Evolutionary conservation across 1,140 invertebrate genomes (phyloP), one percentile per base, ranked within the genome.

Genomic region (Myzus persicae): DNA sequence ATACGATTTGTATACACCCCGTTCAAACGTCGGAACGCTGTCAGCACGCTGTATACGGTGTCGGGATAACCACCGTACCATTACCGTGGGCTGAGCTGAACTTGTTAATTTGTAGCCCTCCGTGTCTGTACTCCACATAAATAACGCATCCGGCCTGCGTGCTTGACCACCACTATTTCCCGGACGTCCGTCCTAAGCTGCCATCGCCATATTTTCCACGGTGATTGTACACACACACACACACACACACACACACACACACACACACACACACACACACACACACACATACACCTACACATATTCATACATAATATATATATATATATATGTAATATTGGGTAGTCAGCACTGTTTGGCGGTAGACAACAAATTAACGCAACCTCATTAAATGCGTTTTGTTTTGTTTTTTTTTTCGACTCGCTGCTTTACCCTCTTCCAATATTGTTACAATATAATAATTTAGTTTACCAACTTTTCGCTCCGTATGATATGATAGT

Each of bases 61-160:
- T 1, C 4, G 31, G 18, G 14, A 4, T 20, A 5, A n/a, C 59
- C 82, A 31, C 40, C 8, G 22, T 42, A 85, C 22, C 82, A 42
- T 26, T 42, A 44, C 42, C 24, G 26, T 44, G 31, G 31, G 26
- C 31, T 0, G 31, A n/a, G 14, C 14, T n/a, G 59, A 5, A 76
- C 59, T 67, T 81, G 42, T 81, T 91, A 91, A 91, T 91, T 91
- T 81, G 38, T 36, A 81, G n/a, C 89, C 4, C 44, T 1, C 14
- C 9, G 11, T 44, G 40, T n/a, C 42, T 18, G 14, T 44, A 5
- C 26, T n/a, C n/a, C 18, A 7, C 67, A 91, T 91, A 91, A 91
- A 91, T 91, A 91, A 91, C 40, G 54, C 38, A 38, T 91, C 90
- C 90, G 40, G 59, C 46, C 40, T 24, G 40, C 59, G 26, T 44